Evolutionary conservation across 2,888 invertebrate species (phyloP).

Genomic region (Scaptomyza tumidula): DNA sequence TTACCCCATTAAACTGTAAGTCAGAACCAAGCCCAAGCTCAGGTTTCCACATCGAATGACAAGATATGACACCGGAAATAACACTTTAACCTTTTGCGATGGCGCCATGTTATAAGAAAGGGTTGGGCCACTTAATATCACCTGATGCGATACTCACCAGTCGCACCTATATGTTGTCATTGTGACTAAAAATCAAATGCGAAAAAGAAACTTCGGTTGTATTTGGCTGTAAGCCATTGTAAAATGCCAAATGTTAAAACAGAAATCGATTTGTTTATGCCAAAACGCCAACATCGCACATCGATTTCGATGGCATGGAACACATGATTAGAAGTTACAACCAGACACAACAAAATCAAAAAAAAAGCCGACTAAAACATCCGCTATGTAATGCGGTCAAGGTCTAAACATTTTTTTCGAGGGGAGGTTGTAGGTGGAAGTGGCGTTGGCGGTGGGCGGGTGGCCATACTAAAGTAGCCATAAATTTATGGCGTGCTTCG

Average conservation of each 20-base stretch:
- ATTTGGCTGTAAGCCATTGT: conserved; percentile 43
- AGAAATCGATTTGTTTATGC: conserved; percentile 69
- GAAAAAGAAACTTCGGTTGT: conserved; percentile 11
- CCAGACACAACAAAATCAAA: conserved; percentile 16
- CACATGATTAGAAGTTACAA: conserved; percentile 56
- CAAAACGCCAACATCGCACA: conserved; percentile 43
- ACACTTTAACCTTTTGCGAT: conserved; percentile 61
- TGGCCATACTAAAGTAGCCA: conserved; percentile 52
- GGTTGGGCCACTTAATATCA: conserved; percentile 51
- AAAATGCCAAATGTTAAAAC: conserved; percentile 65
- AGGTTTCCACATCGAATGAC: conserved; percentile 35
- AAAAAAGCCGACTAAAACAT: conserved; percentile 47
- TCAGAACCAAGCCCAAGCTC: conserved; percentile 53
- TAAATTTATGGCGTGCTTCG: conserved; percentile 72
- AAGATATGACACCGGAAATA: conserved; percentile 56
- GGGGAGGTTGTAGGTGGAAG: background rate
- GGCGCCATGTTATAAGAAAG: conserved; percentile 36
- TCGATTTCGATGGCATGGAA: conserved; percentile 45
- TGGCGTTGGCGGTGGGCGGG: background rate
- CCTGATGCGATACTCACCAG: conserved; percentile 22
- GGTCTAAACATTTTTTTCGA: conserved; percentile 42
- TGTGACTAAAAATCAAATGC: conserved; percentile 21
- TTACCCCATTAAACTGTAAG: conserved; percentile 25
- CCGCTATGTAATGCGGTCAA: conserved; percentile 72
- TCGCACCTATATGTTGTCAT: conserved; percentile 44